phyloP scores from a whole-genome alignment of 2,888 invertebrate genomes.

The Mimachlamys varia region DNA sequence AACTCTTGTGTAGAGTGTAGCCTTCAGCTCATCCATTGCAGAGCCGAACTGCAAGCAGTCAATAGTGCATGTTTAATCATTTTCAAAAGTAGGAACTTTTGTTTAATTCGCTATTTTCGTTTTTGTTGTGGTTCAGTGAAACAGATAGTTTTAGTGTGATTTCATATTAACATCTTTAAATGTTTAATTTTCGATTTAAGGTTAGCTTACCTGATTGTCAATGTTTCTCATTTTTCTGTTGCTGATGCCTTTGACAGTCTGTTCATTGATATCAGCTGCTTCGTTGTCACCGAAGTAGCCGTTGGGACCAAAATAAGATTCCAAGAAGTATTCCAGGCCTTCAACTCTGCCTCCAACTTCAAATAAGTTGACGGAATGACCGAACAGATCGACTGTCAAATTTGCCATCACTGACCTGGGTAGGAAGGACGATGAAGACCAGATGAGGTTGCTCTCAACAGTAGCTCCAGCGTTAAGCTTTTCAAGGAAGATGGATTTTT shows the following conservation, averaged over 20 bases:
- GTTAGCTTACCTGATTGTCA: constrained; percentile 58
- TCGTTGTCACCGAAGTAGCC: constrained; percentile 82
- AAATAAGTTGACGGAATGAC: constrained; percentile 93
- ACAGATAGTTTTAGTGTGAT: no score
- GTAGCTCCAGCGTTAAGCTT: constrained; percentile 87
- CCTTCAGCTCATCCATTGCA: constrained; percentile 70
- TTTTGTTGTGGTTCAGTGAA: no score
- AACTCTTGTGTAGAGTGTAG: constrained; percentile 89
- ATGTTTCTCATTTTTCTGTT: constrained; percentile 60
- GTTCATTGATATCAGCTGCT: constrained; percentile 54
- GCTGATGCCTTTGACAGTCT: constrained; percentile 58
- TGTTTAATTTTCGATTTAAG: no score
- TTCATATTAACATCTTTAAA: no score
- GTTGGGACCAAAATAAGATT: constrained; percentile 89
- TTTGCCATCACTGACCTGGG: constrained; percentile 79
- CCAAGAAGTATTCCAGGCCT: constrained; percentile 93
- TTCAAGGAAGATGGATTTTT: constrained; percentile 90
- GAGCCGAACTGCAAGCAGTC: constrained; percentile 47
- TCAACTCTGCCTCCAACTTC: constrained; percentile 92
- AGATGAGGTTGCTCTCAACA: constrained; percentile 79
- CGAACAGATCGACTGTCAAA: constrained; percentile 82
- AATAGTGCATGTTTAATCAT: not conserved
- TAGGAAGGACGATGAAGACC: constrained; percentile 78
- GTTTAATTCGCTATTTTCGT: no score
- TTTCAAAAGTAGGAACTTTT: no score